Base-by-base conservation (phyloP, 2,797 vertebrate species). In the Ctenosaura bakeri region DNA sequence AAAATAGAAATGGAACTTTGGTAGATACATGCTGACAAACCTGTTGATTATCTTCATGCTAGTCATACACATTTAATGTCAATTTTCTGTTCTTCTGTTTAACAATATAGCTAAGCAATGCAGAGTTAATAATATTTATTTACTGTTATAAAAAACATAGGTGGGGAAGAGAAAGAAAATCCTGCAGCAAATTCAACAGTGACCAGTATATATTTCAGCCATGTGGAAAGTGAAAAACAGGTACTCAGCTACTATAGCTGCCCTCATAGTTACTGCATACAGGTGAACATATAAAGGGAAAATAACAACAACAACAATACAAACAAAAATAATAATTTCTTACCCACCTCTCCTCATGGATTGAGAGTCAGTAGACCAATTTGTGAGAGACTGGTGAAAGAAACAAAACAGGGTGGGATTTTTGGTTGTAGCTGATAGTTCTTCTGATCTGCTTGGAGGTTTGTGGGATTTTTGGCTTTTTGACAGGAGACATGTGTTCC, bases 111-210 rank as follows among this genome's bases (percentile, higher is more conserved):
- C 83, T 92, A 86, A 94, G 94, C 56, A 91, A 6, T 13, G 90
- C 83, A 87, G 54, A 81, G 16, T 3, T 94, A 88, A 85, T 81
- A 81, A 86, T 91, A 88, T 93, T 88, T 93, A 88, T n/a, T 92
- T 64, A 66, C 56, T 94, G 12, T 94, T 29, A 69, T 95, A 92
- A 91, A 91, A 95, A 91, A 96, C 90, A 83, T 93, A 98, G 97
- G 89, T 93, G 93, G 90, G 92, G 90, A 94, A 95, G 96, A 95
- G 86, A 95, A 91, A 95, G 94, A 96, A 87, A 94, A 85, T 84
- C 59, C 87, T 76, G 0, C 76, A 88, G 93, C 92, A 42, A 42
- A 78, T 85, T 29, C 94, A 93, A 90, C 88, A n/a, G 62, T 93
- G 90, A 78, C 85, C 90, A 95, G n/a, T 89, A 91, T 88, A 89